Evolutionary conservation across 64 coral and sea anemone species (phyloP).

Genomic region (Anthopleura sola): DNA sequence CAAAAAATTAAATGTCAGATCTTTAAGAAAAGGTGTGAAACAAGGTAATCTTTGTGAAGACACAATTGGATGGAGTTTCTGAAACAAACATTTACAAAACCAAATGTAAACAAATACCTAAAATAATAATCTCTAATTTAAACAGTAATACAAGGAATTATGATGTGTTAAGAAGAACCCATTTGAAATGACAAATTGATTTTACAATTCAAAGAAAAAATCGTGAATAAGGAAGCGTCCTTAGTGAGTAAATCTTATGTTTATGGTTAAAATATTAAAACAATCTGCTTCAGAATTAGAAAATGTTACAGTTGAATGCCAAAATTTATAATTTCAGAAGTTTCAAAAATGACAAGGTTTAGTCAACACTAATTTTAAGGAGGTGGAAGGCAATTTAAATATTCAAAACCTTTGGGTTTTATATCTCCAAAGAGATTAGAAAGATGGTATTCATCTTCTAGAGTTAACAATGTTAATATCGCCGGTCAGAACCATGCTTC

Average conservation of each 20-base stretch:
- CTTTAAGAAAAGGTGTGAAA: not conserved
- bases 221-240: too few species aligned
- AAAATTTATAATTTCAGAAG: not conserved
- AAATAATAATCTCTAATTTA: not conserved
- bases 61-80: not conserved
- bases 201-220: not conserved
- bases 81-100: not conserved
- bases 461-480: not conserved
- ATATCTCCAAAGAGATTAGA: not conserved
- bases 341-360: not conserved
- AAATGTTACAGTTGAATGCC: not conserved
- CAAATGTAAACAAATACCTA: constrained; percentile 4
- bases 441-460: not conserved
- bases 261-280: not conserved
- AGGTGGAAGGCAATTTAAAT: not conserved
- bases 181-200: not conserved
- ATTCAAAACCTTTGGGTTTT: not conserved
- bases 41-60: not conserved
- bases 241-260: not conserved
- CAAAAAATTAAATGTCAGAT: too few species aligned
- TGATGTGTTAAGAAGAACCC: not conserved
- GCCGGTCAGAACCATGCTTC: not conserved
- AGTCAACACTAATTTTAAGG: not conserved
- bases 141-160: not conserved
- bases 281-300: not conserved